Evolutionary conservation across 2,797 vertebrate genomes (phyloP), one percentile per base, ranked within the genome.

Genomic region (Clarias pachynema): DNA sequence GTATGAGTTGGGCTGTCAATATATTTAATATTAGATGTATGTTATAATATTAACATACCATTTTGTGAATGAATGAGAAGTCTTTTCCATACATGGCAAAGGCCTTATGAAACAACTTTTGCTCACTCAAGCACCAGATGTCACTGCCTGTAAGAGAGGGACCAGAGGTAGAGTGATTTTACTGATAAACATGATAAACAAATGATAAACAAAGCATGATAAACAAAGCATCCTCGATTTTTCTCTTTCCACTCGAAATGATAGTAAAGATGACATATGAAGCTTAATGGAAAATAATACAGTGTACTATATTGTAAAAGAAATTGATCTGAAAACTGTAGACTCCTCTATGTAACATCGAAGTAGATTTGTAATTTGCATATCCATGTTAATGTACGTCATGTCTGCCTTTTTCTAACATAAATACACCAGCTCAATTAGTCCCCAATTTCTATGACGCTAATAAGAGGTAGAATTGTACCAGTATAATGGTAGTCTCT

Each of bases 401-500:
- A 59, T 62, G 12, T 26, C 15, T 5, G 3, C 15, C 44, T 24
- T 5, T 59, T 78, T 60, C 56, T 37, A 78, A n/a, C 20, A 22
- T 60, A 34, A 60, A 60, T 78, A 37, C 15, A n/a, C 56, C 37
- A 78, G 31, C 20, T 37, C 31, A 37, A 5, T 65, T 66, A 1
- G 22, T 22, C n/a, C 34, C 7, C 60, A 63, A 26, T 44, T 79
- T 63, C 22, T 82, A 5, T 60, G 29, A 59, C 3, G 5, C 18
- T 59, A 59, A 29, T 12, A 68, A 69, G 68, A n/a, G 5, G 40
- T 57, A 79, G 84, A 88, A 82, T 56, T 86, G 92, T 93, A 96
- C 96, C 96, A 70, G 94, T 91, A 90, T 96, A 96, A 88, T 95
- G 95, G 90, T 96, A 96, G 90, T 93, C 92, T 85, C 92, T 92